A percentile compares a stretch with the other conserved stretches of the same genome.
Conservation (phyloP, 1,140 invertebrate genomes). For the Thereuonema tuberculata region DNA sequence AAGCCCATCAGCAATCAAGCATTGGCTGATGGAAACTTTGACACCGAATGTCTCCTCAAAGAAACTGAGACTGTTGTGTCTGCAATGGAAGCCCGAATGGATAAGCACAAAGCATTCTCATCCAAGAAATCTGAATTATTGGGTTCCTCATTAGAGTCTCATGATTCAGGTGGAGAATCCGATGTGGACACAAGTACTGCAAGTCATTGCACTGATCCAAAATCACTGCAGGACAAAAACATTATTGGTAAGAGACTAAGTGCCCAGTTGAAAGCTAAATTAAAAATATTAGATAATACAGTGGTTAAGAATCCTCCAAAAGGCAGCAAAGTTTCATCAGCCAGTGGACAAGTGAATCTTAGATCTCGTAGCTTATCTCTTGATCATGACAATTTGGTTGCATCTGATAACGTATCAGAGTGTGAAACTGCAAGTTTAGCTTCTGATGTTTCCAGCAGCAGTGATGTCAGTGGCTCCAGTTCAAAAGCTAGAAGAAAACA, state of each 20-base stretch:
- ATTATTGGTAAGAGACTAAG: conserved; percentile 10
- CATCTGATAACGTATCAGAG: conserved; percentile 4
- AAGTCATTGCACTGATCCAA: conserved; percentile 18
- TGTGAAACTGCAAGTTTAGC: conserved; percentile 10
- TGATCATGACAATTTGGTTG: not conserved
- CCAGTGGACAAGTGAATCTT: not conserved
- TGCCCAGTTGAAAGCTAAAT: conserved; percentile 17
- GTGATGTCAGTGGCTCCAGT: conserved; percentile 19
- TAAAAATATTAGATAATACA: conserved; percentile 13
- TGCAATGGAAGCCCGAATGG: conserved; percentile 37
- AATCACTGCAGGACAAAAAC: conserved; percentile 11
- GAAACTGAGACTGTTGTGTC: conserved; percentile 40
- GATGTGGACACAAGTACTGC: conserved; percentile 25
- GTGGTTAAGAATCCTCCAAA: not conserved
- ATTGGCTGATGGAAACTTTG: conserved; percentile 17
- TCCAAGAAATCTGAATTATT: conserved; percentile 21
- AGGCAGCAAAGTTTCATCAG: too few species aligned
- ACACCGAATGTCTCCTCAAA: conserved; percentile 37
- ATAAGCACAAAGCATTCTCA: conserved; percentile 13
- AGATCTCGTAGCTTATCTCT: not conserved
- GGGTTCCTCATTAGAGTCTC: conserved; percentile 19
- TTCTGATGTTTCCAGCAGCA: conserved; percentile 21
- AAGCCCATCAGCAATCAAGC: too few species aligned
- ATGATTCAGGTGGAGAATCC: conserved; percentile 24
- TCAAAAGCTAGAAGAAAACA: not conserved